Evolutionary conservation across 2,888 invertebrate genomes (phyloP).

Genomic region (Scaptomyza caliginosa): DNA sequence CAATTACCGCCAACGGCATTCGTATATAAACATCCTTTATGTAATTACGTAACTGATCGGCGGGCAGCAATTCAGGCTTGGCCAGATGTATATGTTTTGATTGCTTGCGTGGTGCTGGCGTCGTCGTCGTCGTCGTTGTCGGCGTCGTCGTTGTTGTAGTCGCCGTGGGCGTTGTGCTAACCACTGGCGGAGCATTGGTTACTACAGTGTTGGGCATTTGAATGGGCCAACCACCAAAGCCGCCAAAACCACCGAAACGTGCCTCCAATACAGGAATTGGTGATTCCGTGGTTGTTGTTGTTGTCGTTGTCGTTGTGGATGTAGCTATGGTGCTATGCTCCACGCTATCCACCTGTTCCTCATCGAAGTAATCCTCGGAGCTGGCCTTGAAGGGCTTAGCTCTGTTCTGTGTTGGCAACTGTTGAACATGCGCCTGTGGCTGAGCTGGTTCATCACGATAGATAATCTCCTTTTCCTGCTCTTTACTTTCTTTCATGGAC

Average conservation of each 20-base stretch:
- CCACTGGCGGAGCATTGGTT: slow-evolving; percentile 23
- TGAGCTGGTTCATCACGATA: slow-evolving; percentile 53
- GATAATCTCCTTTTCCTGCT: slow-evolving; percentile 8
- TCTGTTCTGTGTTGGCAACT: slow-evolving; percentile 46
- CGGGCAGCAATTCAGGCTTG: slow-evolving; percentile 79
- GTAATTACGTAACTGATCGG: slow-evolving; percentile 83
- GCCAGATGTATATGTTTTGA: slow-evolving; percentile 80
- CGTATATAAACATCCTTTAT: slow-evolving; percentile 84
- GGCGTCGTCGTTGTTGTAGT: slow-evolving; percentile 42
- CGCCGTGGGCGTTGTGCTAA: slow-evolving; percentile 13
- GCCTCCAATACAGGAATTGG: slow-evolving; percentile 39
- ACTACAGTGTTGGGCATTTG: slow-evolving; percentile 1
- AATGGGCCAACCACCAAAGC: slow-evolving; percentile 33
- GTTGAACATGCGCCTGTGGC: slow-evolving; percentile 63
- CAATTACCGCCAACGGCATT: slow-evolving; percentile 83
- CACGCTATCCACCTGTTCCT: slow-evolving; percentile 51
- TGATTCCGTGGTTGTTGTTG: slow-evolving; percentile 36
- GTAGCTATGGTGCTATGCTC: slow-evolving; percentile 21
- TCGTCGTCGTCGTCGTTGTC: slow-evolving; percentile 46
- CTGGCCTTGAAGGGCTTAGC: slow-evolving; percentile 54
- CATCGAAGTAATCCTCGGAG: slow-evolving; percentile 79
- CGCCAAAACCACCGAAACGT: slow-evolving; percentile 44
- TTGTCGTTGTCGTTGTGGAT: slow-evolving; percentile 16
- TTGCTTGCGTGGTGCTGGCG: slow-evolving; percentile 68
- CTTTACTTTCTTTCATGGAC: slow-evolving; percentile 9